Conservation (phyloP, 2,113 vertebrate species). For the Shinisaurus crocodilurus region DNA sequence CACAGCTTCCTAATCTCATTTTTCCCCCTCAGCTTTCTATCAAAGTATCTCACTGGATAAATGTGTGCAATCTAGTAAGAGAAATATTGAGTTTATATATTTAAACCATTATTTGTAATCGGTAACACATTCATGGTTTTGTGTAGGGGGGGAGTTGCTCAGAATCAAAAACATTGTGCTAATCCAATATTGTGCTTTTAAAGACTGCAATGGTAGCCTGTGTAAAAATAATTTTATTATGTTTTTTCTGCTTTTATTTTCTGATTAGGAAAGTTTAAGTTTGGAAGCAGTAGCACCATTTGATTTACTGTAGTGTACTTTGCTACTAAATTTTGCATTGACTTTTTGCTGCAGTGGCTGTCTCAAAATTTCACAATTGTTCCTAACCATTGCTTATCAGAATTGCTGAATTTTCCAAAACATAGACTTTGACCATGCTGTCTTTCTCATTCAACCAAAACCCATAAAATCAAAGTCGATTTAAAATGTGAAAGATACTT, state of each 20-base stretch:
- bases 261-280: conserved; percentile 18
- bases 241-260: conserved; percentile 13
- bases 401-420: conserved; percentile 34
- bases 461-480: conserved; percentile 27
- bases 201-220: conserved; percentile 16
- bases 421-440: not conserved
- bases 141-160: not conserved
- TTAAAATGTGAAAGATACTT: conserved; percentile 9
- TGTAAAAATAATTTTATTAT: not conserved
- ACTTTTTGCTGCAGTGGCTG: conserved; percentile 26
- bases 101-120: not conserved
- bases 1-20: not conserved
- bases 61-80: not conserved
- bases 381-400: conserved; percentile 40
- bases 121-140: not conserved
- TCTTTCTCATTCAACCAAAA: conserved; percentile 35
- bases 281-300: not conserved
- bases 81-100: not conserved
- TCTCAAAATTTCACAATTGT: conserved; percentile 5
- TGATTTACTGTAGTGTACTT: not conserved
- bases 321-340: conserved; percentile 20
- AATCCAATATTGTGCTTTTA: not conserved
- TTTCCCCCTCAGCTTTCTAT: not conserved
- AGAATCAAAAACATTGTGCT: not conserved
- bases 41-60: not conserved